phyloP scores from a whole-genome alignment of 2,888 invertebrate genomes.

The Baccha elongata region DNA sequence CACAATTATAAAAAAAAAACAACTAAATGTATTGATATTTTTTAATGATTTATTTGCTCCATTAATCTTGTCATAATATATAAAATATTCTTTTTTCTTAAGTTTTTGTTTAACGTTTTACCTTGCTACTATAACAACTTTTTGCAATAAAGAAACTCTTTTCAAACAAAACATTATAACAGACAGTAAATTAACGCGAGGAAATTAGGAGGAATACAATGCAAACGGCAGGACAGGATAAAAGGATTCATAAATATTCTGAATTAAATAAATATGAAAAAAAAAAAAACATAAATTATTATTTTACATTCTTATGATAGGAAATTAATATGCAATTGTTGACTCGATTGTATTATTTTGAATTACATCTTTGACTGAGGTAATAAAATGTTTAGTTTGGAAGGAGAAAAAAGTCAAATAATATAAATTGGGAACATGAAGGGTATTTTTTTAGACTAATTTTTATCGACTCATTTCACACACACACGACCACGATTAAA shows the following conservation, averaged over 20 bases:
- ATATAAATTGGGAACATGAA: neutral
- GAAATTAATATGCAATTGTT: slow-evolving; percentile 20
- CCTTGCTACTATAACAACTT: slow-evolving; percentile 59
- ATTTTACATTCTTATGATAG: slow-evolving; percentile 43
- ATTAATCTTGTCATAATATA: slow-evolving; percentile 63
- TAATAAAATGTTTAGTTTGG: slow-evolving; percentile 35
- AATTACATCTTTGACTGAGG: slow-evolving; percentile 56
- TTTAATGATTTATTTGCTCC: slow-evolving; percentile 68
- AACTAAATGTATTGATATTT: slow-evolving; percentile 8
- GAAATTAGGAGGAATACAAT: slow-evolving; percentile 19
- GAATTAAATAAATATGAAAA: slow-evolving; percentile 13
- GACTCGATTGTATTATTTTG: slow-evolving; percentile 23
- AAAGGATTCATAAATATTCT: slow-evolving; percentile 6
- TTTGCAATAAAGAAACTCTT: slow-evolving; percentile 50
- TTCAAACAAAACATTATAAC: slow-evolving; percentile 50
- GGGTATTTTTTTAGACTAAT: slow-evolving; percentile 17
- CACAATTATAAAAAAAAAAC: slow-evolving; percentile 6
- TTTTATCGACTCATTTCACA: slow-evolving; percentile 55
- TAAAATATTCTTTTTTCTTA: slow-evolving; percentile 52
- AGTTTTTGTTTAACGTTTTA: slow-evolving; percentile 45
- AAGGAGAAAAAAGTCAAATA: slow-evolving; percentile 12
- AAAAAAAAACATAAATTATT: slow-evolving; percentile 45
- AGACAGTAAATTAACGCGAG: slow-evolving; percentile 22
- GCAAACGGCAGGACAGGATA: slow-evolving; percentile 16
- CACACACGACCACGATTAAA: slow-evolving; percentile 34